Conservation (phyloP, 2,888 invertebrate genomes). For the Tipula helvola region DNA sequence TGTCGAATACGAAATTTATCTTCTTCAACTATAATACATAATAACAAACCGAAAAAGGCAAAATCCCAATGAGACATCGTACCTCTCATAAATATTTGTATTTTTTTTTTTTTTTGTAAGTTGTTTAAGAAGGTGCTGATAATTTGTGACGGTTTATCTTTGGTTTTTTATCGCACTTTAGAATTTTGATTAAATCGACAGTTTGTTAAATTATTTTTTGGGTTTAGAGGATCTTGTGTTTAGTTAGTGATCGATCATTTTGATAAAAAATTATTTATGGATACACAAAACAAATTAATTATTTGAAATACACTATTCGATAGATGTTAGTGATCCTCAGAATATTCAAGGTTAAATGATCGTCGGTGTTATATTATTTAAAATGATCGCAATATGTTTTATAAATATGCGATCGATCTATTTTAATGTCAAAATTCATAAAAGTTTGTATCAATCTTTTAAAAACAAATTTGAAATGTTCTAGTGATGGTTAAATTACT, state of each 20-base stretch:
- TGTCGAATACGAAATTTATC: neutral
- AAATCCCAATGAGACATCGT: neutral
- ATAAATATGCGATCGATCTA: neutral
- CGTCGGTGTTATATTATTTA: neutral
- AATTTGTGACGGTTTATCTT: neutral
- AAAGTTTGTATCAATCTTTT: neutral
- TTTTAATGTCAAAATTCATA: neutral
- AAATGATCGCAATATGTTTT: neutral
- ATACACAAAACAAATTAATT: neutral
- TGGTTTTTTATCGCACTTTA: neutral
- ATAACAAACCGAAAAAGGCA: neutral
- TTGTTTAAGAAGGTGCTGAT: neutral
- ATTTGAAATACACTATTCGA: neutral
- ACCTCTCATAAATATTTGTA: neutral
- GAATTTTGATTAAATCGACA: neutral
- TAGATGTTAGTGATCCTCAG: neutral
- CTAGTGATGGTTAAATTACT: neutral
- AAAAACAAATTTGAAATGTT: neutral
- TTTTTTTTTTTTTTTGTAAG: neutral
- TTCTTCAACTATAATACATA: neutral
- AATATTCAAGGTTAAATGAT: neutral
- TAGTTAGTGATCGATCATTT: neutral
- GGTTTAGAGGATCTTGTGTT: neutral
- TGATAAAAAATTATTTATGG: neutral
- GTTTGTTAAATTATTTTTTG: neutral